Evolutionary conservation across 2,888 invertebrate species (phyloP), one percentile per base, ranked within the genome.

Genomic region (Eugnorisma glareosa): DNA sequence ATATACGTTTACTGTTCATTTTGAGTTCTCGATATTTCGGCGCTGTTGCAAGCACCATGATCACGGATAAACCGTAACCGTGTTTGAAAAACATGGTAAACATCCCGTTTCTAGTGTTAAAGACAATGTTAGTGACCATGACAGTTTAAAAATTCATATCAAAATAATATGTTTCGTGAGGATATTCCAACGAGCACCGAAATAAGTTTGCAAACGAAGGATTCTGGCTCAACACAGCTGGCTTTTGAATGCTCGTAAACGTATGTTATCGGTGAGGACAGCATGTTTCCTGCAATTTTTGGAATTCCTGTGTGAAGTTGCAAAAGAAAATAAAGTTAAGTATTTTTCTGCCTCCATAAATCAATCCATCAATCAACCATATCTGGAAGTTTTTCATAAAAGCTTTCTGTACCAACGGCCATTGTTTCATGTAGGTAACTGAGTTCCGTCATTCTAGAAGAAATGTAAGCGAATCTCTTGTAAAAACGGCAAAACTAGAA

Each of bases 401-500:
- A 59, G 28, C 4, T 45, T 43, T 10, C 43, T 54, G 40, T 35
- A 61, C 57, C 2, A 57, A 51, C 24, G 13, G 37, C 37, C 24
- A 37, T 37, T 63, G 63, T 63, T 63, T 63, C 24, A 63, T 63
- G 13, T 37, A 63, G 37, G 35, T 63, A 63, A 63, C 40, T 2
- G 64, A 40, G 64, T 40, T 40, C 64, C 15, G n/a, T 21, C 35
- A 61, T 35, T 61, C 21, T 35, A 35, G n/a, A 35, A 61, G 40
- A 40, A 40, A 64, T 64, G 43, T n/a, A 40, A 37, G 64, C 64
- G n/a, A n/a, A 40, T 64, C 61, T 40, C 61, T 70, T 67, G 31
- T 68, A 67, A 82, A 79, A 78, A 61, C 15, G 21, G 13, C 51
- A 70, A 54, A 76, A 43, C 15, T 66, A 48, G 24, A 40, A 40